These are phyloP conservation scores for Oxygymnocypris stewartii DNA, from an alignment of 2,113 vertebrate species.

Conservation along the genomic window DNA sequence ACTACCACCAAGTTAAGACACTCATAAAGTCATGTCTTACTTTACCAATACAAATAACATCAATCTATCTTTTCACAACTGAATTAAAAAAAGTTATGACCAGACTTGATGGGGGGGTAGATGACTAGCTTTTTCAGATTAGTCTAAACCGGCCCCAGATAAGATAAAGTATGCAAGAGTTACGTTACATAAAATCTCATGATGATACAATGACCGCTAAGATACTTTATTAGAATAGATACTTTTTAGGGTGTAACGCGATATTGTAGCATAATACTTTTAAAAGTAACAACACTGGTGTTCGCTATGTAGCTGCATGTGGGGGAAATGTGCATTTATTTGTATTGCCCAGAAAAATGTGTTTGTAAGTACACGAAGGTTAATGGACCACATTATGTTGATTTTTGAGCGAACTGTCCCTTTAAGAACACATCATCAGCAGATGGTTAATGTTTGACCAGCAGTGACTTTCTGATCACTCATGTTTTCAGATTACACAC, in stretches of 20 bases:
- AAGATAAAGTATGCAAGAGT: too few relatives aligned
- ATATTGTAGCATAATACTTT: background rate
- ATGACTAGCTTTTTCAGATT: too few relatives aligned
- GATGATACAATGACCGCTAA: too few relatives aligned
- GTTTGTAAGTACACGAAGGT: background rate
- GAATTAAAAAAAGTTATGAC: too few relatives aligned
- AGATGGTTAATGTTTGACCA: conserved; percentile 16
- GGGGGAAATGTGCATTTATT: background rate
- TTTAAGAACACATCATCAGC: background rate
- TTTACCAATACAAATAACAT: too few relatives aligned
- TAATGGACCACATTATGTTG: background rate
- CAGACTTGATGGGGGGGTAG: too few relatives aligned
- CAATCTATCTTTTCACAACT: too few relatives aligned
- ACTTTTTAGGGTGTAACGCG: background rate
- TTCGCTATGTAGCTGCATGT: background rate
- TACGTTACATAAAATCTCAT: too few relatives aligned
- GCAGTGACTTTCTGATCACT: background rate
- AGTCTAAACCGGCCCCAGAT: too few relatives aligned
- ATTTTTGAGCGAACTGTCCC: background rate
- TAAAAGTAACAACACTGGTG: background rate
- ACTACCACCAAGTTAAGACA: too few relatives aligned
- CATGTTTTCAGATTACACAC: background rate
- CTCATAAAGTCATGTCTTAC: too few relatives aligned
- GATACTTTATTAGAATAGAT: too few relatives aligned
- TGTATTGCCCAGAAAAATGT: background rate